phyloP scores from a whole-genome alignment of 2,888 invertebrate genomes.

The Cinara cedri region DNA sequence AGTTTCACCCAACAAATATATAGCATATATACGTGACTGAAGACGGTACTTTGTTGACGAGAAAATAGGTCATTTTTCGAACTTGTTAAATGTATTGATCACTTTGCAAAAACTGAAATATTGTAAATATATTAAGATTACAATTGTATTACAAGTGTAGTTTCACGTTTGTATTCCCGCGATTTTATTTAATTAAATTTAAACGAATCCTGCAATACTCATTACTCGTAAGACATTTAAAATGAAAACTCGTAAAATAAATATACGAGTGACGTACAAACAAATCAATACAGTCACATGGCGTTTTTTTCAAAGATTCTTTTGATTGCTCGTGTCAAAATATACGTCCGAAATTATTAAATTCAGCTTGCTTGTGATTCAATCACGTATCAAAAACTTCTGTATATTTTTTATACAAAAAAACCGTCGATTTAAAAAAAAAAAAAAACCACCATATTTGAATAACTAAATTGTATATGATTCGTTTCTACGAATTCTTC shows the following conservation, averaged over 20 bases:
- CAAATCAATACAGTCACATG: slow-evolving; percentile 31
- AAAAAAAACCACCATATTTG: no score
- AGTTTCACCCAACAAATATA: no score
- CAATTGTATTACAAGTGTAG: slow-evolving; percentile 11
- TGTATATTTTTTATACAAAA: no score
- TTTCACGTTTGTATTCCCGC: slow-evolving; percentile 16
- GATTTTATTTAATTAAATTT: slow-evolving; percentile 24
- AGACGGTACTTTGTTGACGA: no score
- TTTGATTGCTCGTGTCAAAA: slow-evolving; percentile 47
- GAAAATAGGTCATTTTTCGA: no score
- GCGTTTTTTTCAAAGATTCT: slow-evolving; percentile 33
- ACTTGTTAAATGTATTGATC: no score
- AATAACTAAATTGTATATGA: no score
- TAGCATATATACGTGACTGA: no score
- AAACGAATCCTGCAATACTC: background rate
- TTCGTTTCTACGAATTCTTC: no score
- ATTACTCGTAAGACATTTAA: background rate
- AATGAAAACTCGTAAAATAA: background rate
- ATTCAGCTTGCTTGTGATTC: slow-evolving; percentile 20
- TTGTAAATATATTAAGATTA: slow-evolving; percentile 3
- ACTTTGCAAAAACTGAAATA: slow-evolving; percentile 11
- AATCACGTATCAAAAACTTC: no score
- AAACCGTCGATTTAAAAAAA: no score
- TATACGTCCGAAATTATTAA: slow-evolving; percentile 24
- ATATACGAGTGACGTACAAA: slow-evolving; percentile 17